Evolutionary conservation across 2,888 invertebrate genomes (phyloP).

Genomic region (Encarsia formosa): DNA sequence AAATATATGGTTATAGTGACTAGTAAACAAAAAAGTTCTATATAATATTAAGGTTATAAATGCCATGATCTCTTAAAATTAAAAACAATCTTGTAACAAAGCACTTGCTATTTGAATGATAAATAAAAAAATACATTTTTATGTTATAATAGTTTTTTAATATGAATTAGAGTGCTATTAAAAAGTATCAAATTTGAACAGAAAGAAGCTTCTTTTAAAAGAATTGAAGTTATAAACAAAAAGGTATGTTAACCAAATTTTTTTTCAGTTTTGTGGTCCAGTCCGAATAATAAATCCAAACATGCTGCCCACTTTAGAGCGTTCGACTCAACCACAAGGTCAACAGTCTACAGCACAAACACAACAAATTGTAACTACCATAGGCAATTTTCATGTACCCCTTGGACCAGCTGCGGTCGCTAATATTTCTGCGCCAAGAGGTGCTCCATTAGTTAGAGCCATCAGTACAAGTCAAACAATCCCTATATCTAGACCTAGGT

Average conservation of each 20-base stretch:
- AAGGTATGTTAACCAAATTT: constrained; percentile 10
- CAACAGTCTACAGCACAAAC: constrained; percentile 38
- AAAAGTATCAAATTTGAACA: too few relatives aligned
- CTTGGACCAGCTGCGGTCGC: constrained; percentile 71
- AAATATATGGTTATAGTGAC: too few relatives aligned
- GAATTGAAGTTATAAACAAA: too few relatives aligned
- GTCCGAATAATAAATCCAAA: constrained; percentile 47
- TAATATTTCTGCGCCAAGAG: constrained; percentile 67
- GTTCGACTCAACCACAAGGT: constrained; percentile 39
- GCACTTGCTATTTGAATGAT: too few relatives aligned
- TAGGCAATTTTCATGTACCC: constrained; percentile 52
- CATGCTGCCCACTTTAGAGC: constrained; percentile 44
- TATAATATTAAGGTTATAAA: too few relatives aligned
- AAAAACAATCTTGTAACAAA: too few relatives aligned
- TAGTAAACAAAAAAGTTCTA: too few relatives aligned
- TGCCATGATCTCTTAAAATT: too few relatives aligned
- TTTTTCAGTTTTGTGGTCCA: constrained; percentile 43
- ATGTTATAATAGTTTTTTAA: too few relatives aligned
- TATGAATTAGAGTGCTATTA: too few relatives aligned
- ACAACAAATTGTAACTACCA: constrained; percentile 48
- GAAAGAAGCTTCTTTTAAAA: too few relatives aligned
- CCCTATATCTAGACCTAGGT: constrained; percentile 32
- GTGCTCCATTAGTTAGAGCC: constrained; percentile 52
- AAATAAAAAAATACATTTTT: too few relatives aligned
- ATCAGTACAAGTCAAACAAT: constrained; percentile 42